Evolutionary conservation across 2,888 invertebrate genomes (phyloP), one percentile per base, ranked within the genome.

Genomic region (Himalopsyche tibetana): DNA sequence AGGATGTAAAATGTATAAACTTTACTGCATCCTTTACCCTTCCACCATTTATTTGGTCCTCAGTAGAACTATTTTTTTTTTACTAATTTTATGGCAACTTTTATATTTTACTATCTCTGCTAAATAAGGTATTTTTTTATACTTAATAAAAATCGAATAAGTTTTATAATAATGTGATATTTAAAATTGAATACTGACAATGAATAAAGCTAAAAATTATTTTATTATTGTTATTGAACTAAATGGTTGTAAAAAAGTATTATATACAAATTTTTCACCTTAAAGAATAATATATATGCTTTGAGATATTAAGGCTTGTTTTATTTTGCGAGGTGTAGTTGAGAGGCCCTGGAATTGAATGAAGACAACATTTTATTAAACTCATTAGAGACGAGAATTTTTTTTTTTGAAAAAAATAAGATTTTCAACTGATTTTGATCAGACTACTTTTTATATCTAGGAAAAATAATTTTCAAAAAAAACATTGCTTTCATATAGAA

Each of bases 111-210:
- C 15, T 51, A 51, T 6, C 51, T 51, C 51, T 12, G 51, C 15
- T 51, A 51, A 51, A 63, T 63, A 63, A 63, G 63, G 6, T n/a
- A 63, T 4, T 4, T 6, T 63, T 63, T n/a, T 19, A 19, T 63
- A 19, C 2, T 63, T 19, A 63, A 63, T 9, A 63, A n/a, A n/a
- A n/a, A 56, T 56, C 8, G n/a, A 56, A 56, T 4, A 56, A n/a
- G n/a, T 11, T n/a, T 56, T 56, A n/a, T n/a, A 19, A 19, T 19
- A 63, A 63, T 63, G 63, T 63, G 63, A 63, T 63, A 63, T 51
- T 51, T 15, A 6, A 63, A 63, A 63, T 9, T 63, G 28, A 19
- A 8, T 63, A 63, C 11, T 63, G 63, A 63, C 63, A 63, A 63
- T 63, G 19, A 63, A n/a, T 19, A 19, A 19, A 63, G 3, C 19